Evolutionary conservation across 2,888 invertebrate genomes (phyloP).

Genomic region (Heteropelma amictum): DNA sequence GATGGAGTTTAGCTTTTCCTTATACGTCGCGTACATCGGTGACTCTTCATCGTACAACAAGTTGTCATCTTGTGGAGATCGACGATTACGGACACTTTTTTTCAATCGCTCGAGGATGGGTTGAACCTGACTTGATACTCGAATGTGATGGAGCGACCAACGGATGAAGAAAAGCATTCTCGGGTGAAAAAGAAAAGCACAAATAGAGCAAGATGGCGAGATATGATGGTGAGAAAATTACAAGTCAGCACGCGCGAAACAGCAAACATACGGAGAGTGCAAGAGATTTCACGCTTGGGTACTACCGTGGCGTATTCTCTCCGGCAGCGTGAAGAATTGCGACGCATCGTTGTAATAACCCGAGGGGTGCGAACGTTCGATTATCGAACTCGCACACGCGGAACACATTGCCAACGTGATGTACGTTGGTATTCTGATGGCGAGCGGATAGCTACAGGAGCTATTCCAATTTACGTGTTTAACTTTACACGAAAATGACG

Average conservation of each 20-base stretch:
- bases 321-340: slow-evolving; percentile 54
- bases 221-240: slow-evolving; percentile 53
- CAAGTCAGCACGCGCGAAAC: slow-evolving; percentile 56
- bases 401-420: slow-evolving; percentile 21
- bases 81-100: too few relatives aligned
- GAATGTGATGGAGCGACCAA: slow-evolving; percentile 2
- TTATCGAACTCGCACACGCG: slow-evolving; percentile 49
- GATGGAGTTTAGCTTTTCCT: too few relatives aligned
- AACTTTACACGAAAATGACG: slow-evolving; percentile 33
- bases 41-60: not conserved
- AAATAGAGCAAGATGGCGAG: not conserved
- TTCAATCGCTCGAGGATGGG: not conserved
- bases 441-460: not conserved
- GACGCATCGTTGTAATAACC: slow-evolving; percentile 53
- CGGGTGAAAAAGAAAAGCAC: not conserved
- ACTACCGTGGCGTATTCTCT: slow-evolving; percentile 55
- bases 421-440: not conserved
- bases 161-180: not conserved
- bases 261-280: slow-evolving; percentile 53
- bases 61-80: not conserved
- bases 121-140: slow-evolving; percentile 2
- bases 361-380: slow-evolving; percentile 39
- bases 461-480: slow-evolving; percentile 43
- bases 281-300: slow-evolving; percentile 52
- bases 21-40: not conserved